Evolutionary conservation across 2,113 vertebrate genomes (phyloP), one percentile per base, ranked within the genome.

Genomic region (Phrynosoma platyrhinos): DNA sequence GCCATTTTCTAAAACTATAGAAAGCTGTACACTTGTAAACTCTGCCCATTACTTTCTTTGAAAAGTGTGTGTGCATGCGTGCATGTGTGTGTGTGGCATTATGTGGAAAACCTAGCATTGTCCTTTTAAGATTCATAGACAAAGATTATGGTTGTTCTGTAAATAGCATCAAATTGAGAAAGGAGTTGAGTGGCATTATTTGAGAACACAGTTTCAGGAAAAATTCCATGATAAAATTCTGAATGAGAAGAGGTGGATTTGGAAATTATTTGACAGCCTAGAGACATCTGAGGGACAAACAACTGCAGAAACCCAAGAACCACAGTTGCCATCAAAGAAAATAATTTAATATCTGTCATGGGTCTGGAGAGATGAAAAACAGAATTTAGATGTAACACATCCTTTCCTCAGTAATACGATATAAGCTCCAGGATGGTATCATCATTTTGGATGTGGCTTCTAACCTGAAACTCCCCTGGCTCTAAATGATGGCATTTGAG

Each of bases 401-500:
- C 69, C 12, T 84, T 74, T 55, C 55, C 18, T 80, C 68, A 32
- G 30, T 58, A 78, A n/a, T 47, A 47, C 4, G 7, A 55, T 52
- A 84, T 64, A 87, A 42, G 47, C n/a, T 71, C 12, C 52, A 72
- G 47, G 66, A 58, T 27, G 25, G n/a, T 30, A 69, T 25, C 25
- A 36, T 30, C n/a, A 71, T 32, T 71, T 53, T 79, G 79, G 53
- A 88, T 47, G 82, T 84, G 32, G 23, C 25, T 32, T 84, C 20
- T 21, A 79, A 42, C 52, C 27, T 78, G 76, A 2, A 9, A 36
- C 16, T 77, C n/a, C 62, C 62, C 40, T 68, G n/a, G 55, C 42
- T 83, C 55, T 68, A 78, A 83, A 88, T 83, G 58, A 52, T 83
- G 36, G 69, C 53, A 80, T 74, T 82, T 47, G 79, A 81, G 47